Percentiles rank a stretch among this genome's conserved stretches.
phyloP scores from a whole-genome alignment of 2,113 vertebrate genomes.

The Himantopus leucocephalus region DNA sequence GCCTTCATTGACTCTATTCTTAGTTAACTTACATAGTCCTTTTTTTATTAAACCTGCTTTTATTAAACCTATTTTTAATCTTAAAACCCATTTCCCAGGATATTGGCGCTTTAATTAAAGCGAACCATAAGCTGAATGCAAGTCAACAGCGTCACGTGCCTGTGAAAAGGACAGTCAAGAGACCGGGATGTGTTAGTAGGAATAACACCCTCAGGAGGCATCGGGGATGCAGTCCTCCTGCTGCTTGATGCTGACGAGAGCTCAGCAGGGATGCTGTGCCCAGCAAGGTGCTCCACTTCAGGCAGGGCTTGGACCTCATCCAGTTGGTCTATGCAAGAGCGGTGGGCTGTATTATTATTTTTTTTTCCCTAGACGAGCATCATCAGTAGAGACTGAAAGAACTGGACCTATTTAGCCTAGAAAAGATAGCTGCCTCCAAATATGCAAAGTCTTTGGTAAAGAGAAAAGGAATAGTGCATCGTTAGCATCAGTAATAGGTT shows the following conservation, averaged over 20 bases:
- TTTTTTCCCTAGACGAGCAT: not conserved
- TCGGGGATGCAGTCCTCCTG: not conserved
- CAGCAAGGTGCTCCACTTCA: not conserved
- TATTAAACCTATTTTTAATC: not conserved
- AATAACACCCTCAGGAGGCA: not conserved
- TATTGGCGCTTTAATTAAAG: not conserved
- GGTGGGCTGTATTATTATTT: not conserved
- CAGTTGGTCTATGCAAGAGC: not conserved
- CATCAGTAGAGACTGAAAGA: not conserved
- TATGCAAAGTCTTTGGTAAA: not conserved
- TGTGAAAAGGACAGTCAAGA: not conserved
- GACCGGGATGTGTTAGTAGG: not conserved
- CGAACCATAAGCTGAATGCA: not conserved
- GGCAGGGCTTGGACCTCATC: not conserved
- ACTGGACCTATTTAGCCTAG: not conserved
- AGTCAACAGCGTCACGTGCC: not conserved
- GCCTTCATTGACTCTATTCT: not conserved
- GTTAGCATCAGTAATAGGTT: not conserved
- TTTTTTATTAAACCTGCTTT: not conserved
- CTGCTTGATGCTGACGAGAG: conserved; percentile 19
- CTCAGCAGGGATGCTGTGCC: not conserved
- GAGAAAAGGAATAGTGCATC: not conserved
- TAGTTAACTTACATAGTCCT: not conserved
- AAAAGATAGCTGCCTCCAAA: not conserved
- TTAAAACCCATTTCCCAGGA: not conserved